These are phyloP conservation scores for Leptocoma aspasia DNA, from an alignment of 2,113 vertebrate species.

Conservation along the genomic window DNA sequence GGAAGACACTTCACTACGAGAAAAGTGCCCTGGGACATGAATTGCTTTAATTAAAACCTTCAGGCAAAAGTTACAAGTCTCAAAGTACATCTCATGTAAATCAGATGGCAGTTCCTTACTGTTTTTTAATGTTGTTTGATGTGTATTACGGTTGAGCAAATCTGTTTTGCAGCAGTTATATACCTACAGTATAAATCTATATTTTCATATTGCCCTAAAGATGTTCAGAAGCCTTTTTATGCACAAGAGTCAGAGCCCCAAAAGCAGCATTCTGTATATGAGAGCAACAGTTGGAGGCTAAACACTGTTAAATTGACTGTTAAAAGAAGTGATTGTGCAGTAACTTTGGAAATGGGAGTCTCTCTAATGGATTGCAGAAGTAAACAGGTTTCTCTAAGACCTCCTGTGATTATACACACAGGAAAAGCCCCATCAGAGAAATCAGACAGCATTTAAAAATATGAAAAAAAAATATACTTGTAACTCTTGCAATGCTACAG, in stretches of 20 bases:
- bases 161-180: background rate
- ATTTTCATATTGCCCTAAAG: background rate
- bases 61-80: slow-evolving; percentile 36
- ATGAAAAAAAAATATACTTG: background rate
- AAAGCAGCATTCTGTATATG: background rate
- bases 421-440: background rate
- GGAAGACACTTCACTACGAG: background rate
- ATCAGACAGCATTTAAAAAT: background rate
- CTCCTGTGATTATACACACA: background rate
- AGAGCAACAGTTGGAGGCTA: slow-evolving; percentile 6
- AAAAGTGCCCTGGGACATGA: slow-evolving; percentile 14
- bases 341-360: background rate
- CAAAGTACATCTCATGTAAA: slow-evolving; percentile 39
- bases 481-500: background rate
- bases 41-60: slow-evolving; percentile 44
- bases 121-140: slow-evolving; percentile 10
- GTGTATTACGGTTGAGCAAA: background rate
- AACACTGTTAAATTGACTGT: slow-evolving; percentile 15
- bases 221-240: background rate
- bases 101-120: background rate
- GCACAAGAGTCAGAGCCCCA: background rate
- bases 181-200: background rate
- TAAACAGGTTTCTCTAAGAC: background rate
- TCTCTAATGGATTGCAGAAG: background rate
- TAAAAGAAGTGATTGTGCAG: background rate